These are phyloP conservation scores for Argyrosomus regius DNA, from an alignment of 2,797 vertebrate species.

Conservation along the genomic window DNA sequence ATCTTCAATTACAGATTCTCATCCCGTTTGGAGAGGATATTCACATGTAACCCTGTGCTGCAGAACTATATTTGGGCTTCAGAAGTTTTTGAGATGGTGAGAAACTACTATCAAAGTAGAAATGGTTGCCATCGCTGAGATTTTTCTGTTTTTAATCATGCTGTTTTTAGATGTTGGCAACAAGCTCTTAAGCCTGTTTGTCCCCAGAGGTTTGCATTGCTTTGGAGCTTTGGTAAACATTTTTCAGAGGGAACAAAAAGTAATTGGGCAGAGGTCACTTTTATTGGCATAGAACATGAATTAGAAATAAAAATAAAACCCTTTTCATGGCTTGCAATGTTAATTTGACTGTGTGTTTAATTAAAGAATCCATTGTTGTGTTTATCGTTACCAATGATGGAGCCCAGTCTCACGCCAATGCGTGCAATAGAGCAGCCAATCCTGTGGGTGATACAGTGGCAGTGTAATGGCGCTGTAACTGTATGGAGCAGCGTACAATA, in stretches of 20 bases:
- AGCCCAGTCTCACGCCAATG: too few species aligned
- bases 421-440: too few species aligned
- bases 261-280: constrained; percentile 47
- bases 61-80: constrained; percentile 70
- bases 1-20: constrained; percentile 55
- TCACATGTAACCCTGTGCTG: constrained; percentile 44
- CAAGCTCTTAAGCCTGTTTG: constrained; percentile 48
- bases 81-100: constrained; percentile 55
- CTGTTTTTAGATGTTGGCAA: constrained; percentile 77
- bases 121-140: constrained; percentile 32
- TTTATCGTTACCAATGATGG: too few species aligned
- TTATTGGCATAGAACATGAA: constrained; percentile 43
- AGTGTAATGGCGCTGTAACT: too few species aligned
- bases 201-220: constrained; percentile 66
- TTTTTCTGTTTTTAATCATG: constrained; percentile 54
- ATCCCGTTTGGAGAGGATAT: constrained; percentile 33
- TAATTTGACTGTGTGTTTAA: background rate
- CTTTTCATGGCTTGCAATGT: constrained; percentile 4
- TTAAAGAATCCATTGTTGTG: too few species aligned
- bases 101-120: constrained; percentile 53
- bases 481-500: too few species aligned
- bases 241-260: constrained; percentile 46
- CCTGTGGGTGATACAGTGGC: too few species aligned
- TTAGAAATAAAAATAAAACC: constrained; percentile 11
- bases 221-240: constrained; percentile 51